These are phyloP conservation scores for Sialis lutaria DNA, from an alignment of 2,888 invertebrate species.

Conservation along the genomic window DNA sequence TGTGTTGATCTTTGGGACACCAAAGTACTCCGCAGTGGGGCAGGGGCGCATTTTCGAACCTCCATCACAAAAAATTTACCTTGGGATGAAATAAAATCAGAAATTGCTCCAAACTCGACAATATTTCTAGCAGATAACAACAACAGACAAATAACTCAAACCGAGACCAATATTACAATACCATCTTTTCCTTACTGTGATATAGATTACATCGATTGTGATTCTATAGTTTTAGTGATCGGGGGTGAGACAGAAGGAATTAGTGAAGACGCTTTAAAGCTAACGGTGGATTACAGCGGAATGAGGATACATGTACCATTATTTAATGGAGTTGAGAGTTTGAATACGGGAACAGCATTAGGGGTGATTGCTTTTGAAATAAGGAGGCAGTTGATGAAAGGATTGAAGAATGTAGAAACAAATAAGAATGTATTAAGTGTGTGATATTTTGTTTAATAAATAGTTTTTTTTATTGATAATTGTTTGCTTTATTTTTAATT, in stretches of 20 bases:
- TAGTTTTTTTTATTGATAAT: no score
- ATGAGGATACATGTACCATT: constrained; percentile 64
- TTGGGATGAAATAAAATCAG: constrained; percentile 42
- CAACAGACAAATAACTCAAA: constrained; percentile 11
- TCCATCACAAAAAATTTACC: constrained; percentile 43
- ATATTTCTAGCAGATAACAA: constrained; percentile 56
- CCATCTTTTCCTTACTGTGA: constrained; percentile 45
- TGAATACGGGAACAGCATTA: constrained; percentile 70
- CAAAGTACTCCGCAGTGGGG: constrained; percentile 70
- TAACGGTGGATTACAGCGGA: constrained; percentile 39
- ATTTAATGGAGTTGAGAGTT: constrained; percentile 57
- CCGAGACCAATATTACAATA: constrained; percentile 18
- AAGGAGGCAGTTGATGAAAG: constrained; percentile 34
- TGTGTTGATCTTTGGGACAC: constrained; percentile 82
- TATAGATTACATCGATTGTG: constrained; percentile 32
- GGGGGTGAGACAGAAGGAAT: constrained; percentile 84
- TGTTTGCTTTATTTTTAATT: no score
- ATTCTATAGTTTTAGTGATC: constrained; percentile 50
- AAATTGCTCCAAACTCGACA: constrained; percentile 30
- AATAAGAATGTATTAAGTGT: background rate
- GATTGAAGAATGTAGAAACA: background rate
- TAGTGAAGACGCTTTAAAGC: constrained; percentile 50
- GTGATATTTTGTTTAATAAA: background rate
- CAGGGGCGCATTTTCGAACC: constrained; percentile 72
- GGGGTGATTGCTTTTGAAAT: constrained; percentile 76